A percentile compares a stretch with the other conserved stretches of the same genome.
These are phyloP conservation scores for Vanessa atalanta DNA, from an alignment of 1,140 invertebrate genomes.

Conservation along the genomic window DNA sequence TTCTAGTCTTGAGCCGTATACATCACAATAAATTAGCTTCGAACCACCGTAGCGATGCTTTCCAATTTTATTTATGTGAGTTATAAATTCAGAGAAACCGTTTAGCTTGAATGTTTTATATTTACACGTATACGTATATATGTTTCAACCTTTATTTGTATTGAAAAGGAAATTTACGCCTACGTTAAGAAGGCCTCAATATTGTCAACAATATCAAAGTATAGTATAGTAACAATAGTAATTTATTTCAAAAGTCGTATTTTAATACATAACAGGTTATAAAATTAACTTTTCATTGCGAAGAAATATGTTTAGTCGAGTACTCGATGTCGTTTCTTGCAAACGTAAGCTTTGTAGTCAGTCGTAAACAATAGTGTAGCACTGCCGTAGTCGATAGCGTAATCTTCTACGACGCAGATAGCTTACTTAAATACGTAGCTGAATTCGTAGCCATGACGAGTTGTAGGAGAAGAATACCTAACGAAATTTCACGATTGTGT, in stretches of 20 bases:
- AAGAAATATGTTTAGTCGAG: not conserved
- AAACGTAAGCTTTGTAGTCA: not conserved
- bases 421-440: not conserved
- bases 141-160: not conserved
- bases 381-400: conserved; percentile 7
- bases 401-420: conserved; percentile 7
- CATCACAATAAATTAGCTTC: conserved; percentile 1
- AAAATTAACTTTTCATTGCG: not conserved
- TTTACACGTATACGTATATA: not conserved
- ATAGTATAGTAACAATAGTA: no score
- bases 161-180: no score
- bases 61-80: conserved; percentile 4
- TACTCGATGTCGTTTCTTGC: not conserved
- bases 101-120: conserved; percentile 1
- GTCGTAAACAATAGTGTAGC: conserved; percentile 1
- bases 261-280: no score
- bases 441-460: not conserved
- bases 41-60: not conserved
- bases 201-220: no score
- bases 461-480: not conserved
- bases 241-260: no score
- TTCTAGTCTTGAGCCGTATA: not conserved
- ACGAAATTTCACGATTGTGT: not conserved
- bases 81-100: not conserved
- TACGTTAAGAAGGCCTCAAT: no score